These are phyloP conservation scores for Caenorhabditis uteleia DNA, from an alignment of 2,888 invertebrate genomes.

Conservation along the genomic window DNA sequence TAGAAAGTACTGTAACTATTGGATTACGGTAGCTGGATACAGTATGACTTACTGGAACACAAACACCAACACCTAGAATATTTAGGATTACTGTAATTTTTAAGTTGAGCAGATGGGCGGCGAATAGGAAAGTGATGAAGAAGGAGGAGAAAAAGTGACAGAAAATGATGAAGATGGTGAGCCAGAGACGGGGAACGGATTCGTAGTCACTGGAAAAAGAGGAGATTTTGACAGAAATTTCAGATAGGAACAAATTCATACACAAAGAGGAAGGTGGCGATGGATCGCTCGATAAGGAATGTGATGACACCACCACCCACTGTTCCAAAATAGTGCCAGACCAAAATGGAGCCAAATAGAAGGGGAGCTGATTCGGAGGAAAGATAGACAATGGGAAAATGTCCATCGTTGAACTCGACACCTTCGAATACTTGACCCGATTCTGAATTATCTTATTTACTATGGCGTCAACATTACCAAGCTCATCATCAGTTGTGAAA, in stretches of 20 bases:
- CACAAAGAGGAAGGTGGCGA: slow-evolving; percentile 14
- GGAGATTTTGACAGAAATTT: neutral
- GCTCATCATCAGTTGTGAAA: too few relatives aligned
- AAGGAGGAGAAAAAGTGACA: slow-evolving; percentile 1
- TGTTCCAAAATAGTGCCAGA: slow-evolving; percentile 17
- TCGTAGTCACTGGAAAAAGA: slow-evolving; percentile 15
- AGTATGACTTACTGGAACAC: slow-evolving; percentile 7
- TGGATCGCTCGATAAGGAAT: slow-evolving; percentile 12
- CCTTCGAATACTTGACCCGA: too few relatives aligned
- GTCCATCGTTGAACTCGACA: too few relatives aligned
- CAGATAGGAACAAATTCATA: neutral
- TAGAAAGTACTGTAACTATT: slow-evolving; percentile 11
- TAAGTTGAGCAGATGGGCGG: slow-evolving; percentile 10
- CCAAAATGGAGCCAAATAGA: slow-evolving; percentile 11
- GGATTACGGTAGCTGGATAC: neutral
- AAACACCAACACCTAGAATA: neutral
- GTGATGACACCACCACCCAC: slow-evolving; percentile 2
- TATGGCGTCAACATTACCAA: too few relatives aligned
- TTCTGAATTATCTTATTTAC: too few relatives aligned
- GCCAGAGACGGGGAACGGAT: neutral
- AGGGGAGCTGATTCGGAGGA: slow-evolving; percentile 3
- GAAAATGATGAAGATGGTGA: neutral
- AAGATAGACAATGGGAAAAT: slow-evolving; percentile 1
- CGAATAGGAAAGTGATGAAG: neutral
- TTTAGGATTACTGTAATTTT: slow-evolving; percentile 4